Evolutionary conservation across 2,797 vertebrate genomes (phyloP).

Genomic region (Sebastes ruberrimus): DNA sequence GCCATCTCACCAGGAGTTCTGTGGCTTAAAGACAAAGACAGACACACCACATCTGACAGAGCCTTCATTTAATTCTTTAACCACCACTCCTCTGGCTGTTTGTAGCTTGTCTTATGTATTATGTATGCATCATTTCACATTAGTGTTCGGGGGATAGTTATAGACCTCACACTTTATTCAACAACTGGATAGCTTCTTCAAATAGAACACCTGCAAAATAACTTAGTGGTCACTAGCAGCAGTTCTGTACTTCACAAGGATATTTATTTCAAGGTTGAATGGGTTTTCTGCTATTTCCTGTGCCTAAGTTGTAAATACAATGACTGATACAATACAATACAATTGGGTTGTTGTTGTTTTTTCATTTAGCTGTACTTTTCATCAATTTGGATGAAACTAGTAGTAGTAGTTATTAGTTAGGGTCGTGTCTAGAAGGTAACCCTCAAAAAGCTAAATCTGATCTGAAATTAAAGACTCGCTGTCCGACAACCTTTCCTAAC

Average conservation of each 20-base stretch:
- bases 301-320: not conserved
- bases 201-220: not conserved
- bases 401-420: not conserved
- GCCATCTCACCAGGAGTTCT: slow-evolving; percentile 9
- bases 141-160: not conserved
- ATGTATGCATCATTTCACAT: slow-evolving; percentile 13
- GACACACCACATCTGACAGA: slow-evolving; percentile 6
- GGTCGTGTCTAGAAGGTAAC: too few relatives aligned
- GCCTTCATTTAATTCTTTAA: not conserved
- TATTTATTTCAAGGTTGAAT: not conserved
- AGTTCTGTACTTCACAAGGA: not conserved
- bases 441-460: too few relatives aligned
- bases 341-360: too few relatives aligned
- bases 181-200: not conserved
- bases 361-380: not conserved
- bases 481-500: too few relatives aligned
- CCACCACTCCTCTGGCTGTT: not conserved
- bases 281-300: not conserved
- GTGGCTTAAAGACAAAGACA: slow-evolving; percentile 23
- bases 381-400: not conserved
- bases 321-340: not conserved
- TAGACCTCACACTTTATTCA: not conserved
- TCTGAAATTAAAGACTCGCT: too few relatives aligned
- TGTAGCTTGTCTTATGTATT: not conserved
- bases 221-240: not conserved